These are phyloP conservation scores for Stichodactyla mertensii DNA, from an alignment of 64 coral and sea anemone species.

Conservation along the genomic window DNA sequence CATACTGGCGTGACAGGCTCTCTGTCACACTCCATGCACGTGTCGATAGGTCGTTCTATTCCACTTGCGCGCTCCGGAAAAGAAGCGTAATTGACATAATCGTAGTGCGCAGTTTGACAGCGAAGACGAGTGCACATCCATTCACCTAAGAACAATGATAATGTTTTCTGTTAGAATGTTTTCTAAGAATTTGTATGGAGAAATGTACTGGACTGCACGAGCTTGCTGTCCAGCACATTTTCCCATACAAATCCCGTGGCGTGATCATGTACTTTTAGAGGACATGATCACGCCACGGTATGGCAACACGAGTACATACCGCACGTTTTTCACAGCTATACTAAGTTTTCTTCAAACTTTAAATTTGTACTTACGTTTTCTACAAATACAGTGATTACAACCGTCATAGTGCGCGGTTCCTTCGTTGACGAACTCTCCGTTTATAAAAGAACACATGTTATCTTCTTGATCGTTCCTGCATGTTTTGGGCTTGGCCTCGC, in stretches of 20 bases:
- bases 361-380: constrained; percentile 59
- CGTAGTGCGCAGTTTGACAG: constrained; percentile 12
- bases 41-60: constrained; percentile 39
- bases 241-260: too few species aligned
- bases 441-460: constrained; percentile 47
- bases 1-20: constrained; percentile 69
- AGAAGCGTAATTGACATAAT: constrained; percentile 31
- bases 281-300: too few species aligned
- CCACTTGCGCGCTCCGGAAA: not conserved
- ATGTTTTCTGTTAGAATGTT: not conserved
- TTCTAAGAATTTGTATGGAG: too few species aligned
- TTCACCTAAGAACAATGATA: constrained; percentile 11
- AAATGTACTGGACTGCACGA: too few species aligned
- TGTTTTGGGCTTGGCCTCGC: constrained; percentile 20
- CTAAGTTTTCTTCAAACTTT: too few species aligned
- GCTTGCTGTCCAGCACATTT: too few species aligned
- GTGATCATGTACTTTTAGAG: too few species aligned
- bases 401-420: constrained; percentile 71
- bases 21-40: constrained; percentile 78
- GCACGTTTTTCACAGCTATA: too few species aligned
- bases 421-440: constrained; percentile 43
- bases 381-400: constrained; percentile 84
- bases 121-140: constrained; percentile 42
- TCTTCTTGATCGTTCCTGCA: constrained; percentile 22
- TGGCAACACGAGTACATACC: too few species aligned